Evolutionary conservation across 2,113 vertebrate species (phyloP).

Genomic region (Megaleporinus macrocephalus): DNA sequence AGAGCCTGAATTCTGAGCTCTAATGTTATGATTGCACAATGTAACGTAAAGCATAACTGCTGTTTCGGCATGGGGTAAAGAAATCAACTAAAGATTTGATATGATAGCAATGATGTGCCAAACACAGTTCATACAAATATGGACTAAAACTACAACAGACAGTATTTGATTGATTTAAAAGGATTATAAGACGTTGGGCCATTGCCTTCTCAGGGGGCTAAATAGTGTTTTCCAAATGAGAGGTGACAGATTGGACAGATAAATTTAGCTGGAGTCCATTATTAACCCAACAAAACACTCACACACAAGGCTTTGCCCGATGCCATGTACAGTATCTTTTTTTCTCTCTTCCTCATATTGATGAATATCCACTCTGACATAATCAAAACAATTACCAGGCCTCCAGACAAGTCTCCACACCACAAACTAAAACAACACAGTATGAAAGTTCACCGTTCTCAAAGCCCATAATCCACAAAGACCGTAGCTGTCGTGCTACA

Average conservation of each 20-base stretch:
- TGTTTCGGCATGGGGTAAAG: too few species aligned
- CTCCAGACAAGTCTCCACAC: conserved; percentile 4
- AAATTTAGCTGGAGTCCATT: not conserved
- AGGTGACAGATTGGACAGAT: not conserved
- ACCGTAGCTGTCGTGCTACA: not conserved
- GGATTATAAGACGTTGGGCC: not conserved
- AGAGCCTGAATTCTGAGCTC: too few species aligned
- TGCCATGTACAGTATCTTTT: not conserved
- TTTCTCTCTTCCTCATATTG: not conserved
- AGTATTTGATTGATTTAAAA: not conserved
- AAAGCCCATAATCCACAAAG: not conserved
- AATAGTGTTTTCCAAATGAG: not conserved
- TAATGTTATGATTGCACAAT: too few species aligned
- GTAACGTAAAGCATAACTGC: too few species aligned
- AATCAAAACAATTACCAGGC: conserved; percentile 17
- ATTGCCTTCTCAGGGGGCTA: not conserved
- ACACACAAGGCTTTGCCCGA: not conserved
- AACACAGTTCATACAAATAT: not conserved
- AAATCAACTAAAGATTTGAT: too few species aligned
- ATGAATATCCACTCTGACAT: conserved; percentile 9
- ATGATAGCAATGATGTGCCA: not conserved
- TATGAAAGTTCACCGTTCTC: not conserved
- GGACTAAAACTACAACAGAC: not conserved
- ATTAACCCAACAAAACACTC: not conserved
- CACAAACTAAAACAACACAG: conserved; percentile 1